Base-by-base conservation (phyloP, 2,888 invertebrate species). In the Auanema freiburgensis region DNA sequence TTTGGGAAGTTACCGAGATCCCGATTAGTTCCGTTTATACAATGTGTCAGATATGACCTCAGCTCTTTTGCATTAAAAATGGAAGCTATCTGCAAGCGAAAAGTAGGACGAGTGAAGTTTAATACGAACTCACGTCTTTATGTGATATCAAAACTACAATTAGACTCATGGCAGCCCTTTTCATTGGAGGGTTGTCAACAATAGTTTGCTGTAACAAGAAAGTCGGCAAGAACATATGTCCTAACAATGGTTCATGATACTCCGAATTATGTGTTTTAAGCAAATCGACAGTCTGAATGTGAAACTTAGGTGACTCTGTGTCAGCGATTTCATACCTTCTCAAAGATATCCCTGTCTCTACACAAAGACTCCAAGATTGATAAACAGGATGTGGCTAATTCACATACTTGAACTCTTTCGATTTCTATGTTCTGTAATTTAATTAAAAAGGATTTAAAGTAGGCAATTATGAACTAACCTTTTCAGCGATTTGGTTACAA, bases 321-420 rank as follows among this genome's bases (percentile, higher is more conserved):
- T n/a, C n/a, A n/a, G n/a, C n/a, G 33, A 33, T 33, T 33, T n/a
- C 51, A 11, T 16, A 52, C 52, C 52, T 12, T 18, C 24, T 63
- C 57, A 8, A 57, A 40, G 5, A 63, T 23, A 12, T 40, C 18
- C 24, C 57, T 25, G 50, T 73, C 65, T 57, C 70, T 53, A 1
- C 65, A 64, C 11, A 73, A 55, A 21, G 56, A 57, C 18, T 63
- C 52, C 23, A 73, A 55, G 0, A 67, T 21, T 23, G 62, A 53
- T 12, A 71, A 52, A 4, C 58, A 70, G 5, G 59, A 43, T 12
- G 63, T 58, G 6, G 71, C 57, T 57, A 76, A 57, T n/a, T 76
- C 76, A n/a, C 60, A 59, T 12, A 76, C 64, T 18, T 63, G 61
- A 10, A 74, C 66, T 3, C 72, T 69, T 58, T 76, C 76, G 23